A percentile compares a stretch with the other conserved stretches of the same genome.
phyloP scores from a whole-genome alignment of 1,140 invertebrate genomes.

The Caenorhabditis remanei region DNA sequence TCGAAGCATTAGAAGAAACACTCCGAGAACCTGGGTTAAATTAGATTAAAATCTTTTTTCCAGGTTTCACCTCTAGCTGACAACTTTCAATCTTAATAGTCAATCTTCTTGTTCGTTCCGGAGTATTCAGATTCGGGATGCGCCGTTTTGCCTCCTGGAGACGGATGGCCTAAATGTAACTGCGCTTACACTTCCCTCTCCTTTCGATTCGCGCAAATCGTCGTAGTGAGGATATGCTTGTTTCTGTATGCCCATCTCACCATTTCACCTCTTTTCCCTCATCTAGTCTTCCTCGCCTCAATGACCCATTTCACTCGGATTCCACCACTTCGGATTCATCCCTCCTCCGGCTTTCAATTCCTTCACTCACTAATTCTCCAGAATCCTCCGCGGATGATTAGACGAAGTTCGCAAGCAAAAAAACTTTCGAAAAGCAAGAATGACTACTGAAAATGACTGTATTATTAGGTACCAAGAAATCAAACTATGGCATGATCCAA shows the following conservation, averaged over 20 bases:
- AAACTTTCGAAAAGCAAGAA: neutral
- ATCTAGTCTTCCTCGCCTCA: constrained; percentile 30
- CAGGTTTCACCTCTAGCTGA: constrained; percentile 30
- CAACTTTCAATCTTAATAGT: constrained; percentile 10
- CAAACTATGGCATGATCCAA: constrained; percentile 29
- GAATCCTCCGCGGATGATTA: neutral
- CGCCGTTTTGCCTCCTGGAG: neutral
- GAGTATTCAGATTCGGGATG: constrained; percentile 39
- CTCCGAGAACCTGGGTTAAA: constrained; percentile 8
- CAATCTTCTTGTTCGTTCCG: constrained; percentile 29
- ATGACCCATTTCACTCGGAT: constrained; percentile 47
- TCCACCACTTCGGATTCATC: neutral
- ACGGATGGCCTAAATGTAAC: constrained; percentile 54
- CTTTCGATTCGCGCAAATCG: neutral
- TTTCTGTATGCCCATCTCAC: constrained; percentile 53
- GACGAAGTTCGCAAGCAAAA: neutral
- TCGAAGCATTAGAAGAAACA: neutral
- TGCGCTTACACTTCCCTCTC: constrained; percentile 26
- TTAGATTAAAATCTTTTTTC: constrained; percentile 21
- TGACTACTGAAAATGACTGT: neutral
- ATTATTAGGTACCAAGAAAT: constrained; percentile 10
- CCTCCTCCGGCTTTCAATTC: neutral
- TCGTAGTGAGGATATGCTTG: constrained; percentile 44
- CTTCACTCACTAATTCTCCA: neutral
- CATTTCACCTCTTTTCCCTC: constrained; percentile 55